Evolutionary conservation across 1,140 invertebrate species (phyloP).

Genomic region (Dinothrombium tinctorium): DNA sequence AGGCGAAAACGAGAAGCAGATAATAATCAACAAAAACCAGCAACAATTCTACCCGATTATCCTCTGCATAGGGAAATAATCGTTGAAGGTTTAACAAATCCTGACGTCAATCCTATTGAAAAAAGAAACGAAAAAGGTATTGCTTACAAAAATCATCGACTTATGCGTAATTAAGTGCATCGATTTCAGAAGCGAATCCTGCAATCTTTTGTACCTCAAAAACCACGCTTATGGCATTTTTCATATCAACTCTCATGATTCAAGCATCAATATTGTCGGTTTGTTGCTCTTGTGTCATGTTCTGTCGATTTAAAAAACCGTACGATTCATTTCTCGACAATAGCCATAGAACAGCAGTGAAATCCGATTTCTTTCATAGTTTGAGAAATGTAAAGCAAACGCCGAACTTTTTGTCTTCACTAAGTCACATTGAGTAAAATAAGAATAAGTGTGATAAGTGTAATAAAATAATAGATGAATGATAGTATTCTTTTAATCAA

Average conservation of each 20-base stretch:
- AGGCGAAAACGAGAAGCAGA: neutral
- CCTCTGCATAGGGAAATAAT: slow-evolving; percentile 20
- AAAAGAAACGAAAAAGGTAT: neutral
- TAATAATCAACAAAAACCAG: neutral
- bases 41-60: slow-evolving; percentile 14
- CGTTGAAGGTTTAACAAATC: slow-evolving; percentile 14
- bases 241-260: slow-evolving; percentile 4
- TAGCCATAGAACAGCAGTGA: too few relatives aligned
- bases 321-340: too few relatives aligned
- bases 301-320: neutral
- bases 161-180: neutral
- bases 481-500: too few relatives aligned
- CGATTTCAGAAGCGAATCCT: neutral
- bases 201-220: slow-evolving; percentile 7
- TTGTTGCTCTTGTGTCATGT: slow-evolving; percentile 1
- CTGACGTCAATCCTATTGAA: neutral
- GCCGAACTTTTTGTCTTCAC: neutral
- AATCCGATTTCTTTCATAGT: neutral
- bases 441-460: too few relatives aligned
- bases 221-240: slow-evolving; percentile 3
- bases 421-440: slow-evolving; percentile 1
- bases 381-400: neutral
- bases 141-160: too few relatives aligned
- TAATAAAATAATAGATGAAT: too few relatives aligned
- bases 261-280: slow-evolving; percentile 1